phyloP scores from a whole-genome alignment of 2,797 vertebrate genomes.

The Gymnopithys bicolor region DNA sequence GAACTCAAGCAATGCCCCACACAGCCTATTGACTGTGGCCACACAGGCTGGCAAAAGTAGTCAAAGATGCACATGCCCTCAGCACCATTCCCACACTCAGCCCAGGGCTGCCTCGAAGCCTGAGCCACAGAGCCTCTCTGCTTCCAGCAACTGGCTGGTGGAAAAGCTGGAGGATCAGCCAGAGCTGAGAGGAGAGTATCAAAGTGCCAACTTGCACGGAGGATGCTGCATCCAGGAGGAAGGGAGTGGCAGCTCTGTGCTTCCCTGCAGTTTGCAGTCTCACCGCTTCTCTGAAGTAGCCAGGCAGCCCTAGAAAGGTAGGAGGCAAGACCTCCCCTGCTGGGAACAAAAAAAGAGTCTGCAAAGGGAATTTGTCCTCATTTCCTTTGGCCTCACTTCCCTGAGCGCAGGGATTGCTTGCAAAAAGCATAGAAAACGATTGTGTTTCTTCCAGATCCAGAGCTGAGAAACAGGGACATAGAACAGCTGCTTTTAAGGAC shows the following conservation, averaged over 20 bases:
- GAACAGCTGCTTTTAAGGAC: background rate
- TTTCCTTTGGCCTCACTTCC: background rate
- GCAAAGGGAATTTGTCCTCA: background rate
- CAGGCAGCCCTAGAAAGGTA: background rate
- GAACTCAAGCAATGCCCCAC: background rate
- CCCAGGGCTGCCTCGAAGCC: no score
- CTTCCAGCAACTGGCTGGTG: background rate
- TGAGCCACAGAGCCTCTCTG: background rate
- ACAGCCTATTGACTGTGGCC: background rate
- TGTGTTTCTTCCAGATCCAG: background rate
- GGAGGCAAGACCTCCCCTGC: background rate
- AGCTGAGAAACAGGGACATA: background rate
- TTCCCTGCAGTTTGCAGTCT: background rate
- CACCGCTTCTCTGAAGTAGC: background rate
- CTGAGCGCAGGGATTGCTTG: background rate
- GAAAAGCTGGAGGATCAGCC: background rate
- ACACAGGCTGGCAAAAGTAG: background rate
- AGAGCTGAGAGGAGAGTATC: background rate
- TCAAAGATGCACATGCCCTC: background rate
- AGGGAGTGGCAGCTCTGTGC: fast-evolving
- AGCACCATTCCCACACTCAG: background rate
- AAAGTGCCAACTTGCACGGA: background rate
- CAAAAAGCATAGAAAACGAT: background rate
- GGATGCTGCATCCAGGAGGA: background rate
- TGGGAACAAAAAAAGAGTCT: background rate